Base-by-base conservation (phyloP, 53 echinoderm and acorn worm genomes). In the Mesocentrotus franciscanus region DNA sequence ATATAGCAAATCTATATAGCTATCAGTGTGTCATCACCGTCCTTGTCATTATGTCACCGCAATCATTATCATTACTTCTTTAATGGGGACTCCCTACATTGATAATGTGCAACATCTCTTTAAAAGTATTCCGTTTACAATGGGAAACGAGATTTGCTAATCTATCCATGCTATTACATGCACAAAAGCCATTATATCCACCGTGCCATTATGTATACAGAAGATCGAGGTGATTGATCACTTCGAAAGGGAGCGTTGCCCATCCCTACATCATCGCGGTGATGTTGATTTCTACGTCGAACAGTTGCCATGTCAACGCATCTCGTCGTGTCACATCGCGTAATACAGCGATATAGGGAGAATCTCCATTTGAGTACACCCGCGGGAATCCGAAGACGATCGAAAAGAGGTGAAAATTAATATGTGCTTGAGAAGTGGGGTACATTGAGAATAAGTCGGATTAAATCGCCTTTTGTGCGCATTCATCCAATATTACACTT, bases 211-310 rank as follows among this genome's bases (percentile, higher is more conserved):
- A 9, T 39, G 55, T 84, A 84, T 42, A 17, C 24, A 55, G 55
- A 84, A 55, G 22, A 42, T 20, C 22, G 55, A 20, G 20, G 55
- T 84, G 55, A 84, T 84, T 84, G 55, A 84, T 84, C 84, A 22
- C 84, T 84, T 55, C 39, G 9, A 84, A 39, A 84, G 84, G 84
- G 84, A 20, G 15, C 55, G 20, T 84, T 84, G n/a, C 49, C 55
- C 84, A 84, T 61, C 61, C 60, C 60, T 60, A 0, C 60, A 29
- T 60, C 90, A 32, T 90, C 61, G 12, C 76, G 11, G 30, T 61
- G 59, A 90, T 90, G 90, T 57, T 90, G 90, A 90, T 90, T 90
- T 90, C 90, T 90, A 90, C 90, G 90, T 33, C 22, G 33, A 60
- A 4, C 9, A 32, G 61, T 90, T 61, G 16, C 90, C 90, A 90